Base-by-base conservation (phyloP, 2,888 invertebrate species). In the Baronia brevicornis region DNA sequence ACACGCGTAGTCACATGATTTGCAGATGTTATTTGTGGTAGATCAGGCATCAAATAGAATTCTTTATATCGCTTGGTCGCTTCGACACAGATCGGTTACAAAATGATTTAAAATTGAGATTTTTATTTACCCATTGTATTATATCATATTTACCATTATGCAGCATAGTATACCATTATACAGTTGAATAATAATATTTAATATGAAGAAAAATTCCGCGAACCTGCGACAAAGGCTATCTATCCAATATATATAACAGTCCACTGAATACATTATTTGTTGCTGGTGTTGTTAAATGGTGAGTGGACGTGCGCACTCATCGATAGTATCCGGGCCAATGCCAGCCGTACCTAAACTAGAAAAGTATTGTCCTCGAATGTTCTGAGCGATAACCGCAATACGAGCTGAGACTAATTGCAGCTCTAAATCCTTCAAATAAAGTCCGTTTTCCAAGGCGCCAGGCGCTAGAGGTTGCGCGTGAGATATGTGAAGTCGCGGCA, bases 321-420 rank as follows among this genome's bases (percentile, higher is more conserved):
- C 71, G 73, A 47, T 71, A 63, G 64, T 79, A 80, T 79, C 72
- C 82, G 78, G 79, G 79, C 82, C 82, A 84, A 82, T 82, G 82
- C 78, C 82, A 79, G 70, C 63, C 65, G 73, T 75, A 75, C 77
- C 78, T 82, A 82, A 80, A 79, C 82, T 82, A 80, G 80, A 80
- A 79, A 80, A 80, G 71, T 78, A 80, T 80, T 82, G 82, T 82
- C 82, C 80, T 82, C 82, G 82, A 53, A 80, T 77, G 77, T 73
- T 78, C 68, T 60, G 62, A 74, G 68, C 75, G 82, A 82, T 84
- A 79, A 80, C 77, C 68, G 59, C 72, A 62, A 52, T 39, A 40
- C 35, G 18, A 25, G 35, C 41, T 14, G 41, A 38, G 37, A 40
- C 41, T 43, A 72, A 64, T 66, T 50, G 49, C 56, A 53, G 47